These are phyloP conservation scores for Drosophila mimica DNA, from an alignment of 2,888 invertebrate genomes.

Conservation along the genomic window DNA sequence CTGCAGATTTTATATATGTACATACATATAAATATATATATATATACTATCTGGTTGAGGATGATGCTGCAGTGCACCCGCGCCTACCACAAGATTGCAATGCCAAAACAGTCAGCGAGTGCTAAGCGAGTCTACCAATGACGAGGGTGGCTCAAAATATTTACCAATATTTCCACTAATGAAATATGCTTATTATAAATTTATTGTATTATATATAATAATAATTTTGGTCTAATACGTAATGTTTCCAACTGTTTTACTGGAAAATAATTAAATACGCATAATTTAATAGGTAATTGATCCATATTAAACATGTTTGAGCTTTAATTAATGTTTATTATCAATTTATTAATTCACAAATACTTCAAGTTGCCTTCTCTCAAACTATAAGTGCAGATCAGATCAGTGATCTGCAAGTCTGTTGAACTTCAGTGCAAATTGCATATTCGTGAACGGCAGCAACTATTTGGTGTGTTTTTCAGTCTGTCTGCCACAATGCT, in stretches of 20 bases:
- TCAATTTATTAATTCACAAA: not conserved
- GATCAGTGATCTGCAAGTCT: constrained; percentile 69
- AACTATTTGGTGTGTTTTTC: constrained; percentile 64
- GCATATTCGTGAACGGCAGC: constrained; percentile 37
- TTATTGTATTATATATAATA: not conserved
- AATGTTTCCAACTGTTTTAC: not conserved
- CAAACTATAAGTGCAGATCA: constrained; percentile 41
- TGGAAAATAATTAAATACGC: not conserved
- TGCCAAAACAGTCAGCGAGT: constrained; percentile 38
- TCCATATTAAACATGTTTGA: not conserved
- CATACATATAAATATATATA: constrained; percentile 7
- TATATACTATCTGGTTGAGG: constrained; percentile 24
- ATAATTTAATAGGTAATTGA: not conserved
- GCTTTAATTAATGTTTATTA: not conserved
- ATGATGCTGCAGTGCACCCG: constrained; percentile 66
- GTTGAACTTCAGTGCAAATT: constrained; percentile 69
- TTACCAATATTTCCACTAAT: constrained; percentile 1
- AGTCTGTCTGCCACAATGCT: constrained; percentile 39
- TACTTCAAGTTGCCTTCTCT: constrained; percentile 1
- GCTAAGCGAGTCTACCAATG: constrained; percentile 45
- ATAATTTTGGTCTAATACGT: not conserved
- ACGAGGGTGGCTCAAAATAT: constrained; percentile 43
- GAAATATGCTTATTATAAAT: not conserved
- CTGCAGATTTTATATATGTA: constrained; percentile 71
- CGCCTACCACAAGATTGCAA: constrained; percentile 66